phyloP scores from a whole-genome alignment of 2,113 vertebrate genomes.

The Corvus hawaiiensis region DNA sequence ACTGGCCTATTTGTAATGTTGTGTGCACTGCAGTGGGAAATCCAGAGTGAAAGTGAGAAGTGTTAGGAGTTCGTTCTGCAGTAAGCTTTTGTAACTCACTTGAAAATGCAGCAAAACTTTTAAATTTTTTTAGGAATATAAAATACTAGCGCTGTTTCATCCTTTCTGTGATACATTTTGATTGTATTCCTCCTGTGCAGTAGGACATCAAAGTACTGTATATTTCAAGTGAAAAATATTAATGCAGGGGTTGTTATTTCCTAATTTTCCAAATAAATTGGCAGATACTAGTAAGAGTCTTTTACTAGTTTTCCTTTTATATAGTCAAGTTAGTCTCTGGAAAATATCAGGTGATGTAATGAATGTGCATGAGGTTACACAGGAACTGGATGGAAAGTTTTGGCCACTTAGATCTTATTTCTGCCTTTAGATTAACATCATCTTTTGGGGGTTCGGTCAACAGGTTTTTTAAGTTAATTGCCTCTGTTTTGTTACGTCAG shows the following conservation, averaged over 20 bases:
- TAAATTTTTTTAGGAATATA: not conserved
- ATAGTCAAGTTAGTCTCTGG: not conserved
- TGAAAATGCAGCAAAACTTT: not conserved
- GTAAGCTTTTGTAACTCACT: not conserved
- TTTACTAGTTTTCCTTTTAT: not conserved
- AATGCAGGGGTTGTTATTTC: rapidly evolving
- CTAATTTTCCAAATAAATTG: not conserved
- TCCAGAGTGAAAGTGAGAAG: not conserved
- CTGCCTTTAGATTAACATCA: not conserved
- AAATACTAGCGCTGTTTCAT: not conserved
- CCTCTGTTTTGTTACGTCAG: not conserved
- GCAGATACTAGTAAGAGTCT: not conserved
- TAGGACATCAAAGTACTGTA: not conserved
- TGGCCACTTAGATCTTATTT: not conserved
- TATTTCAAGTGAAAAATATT: not conserved
- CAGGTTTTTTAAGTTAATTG: not conserved
- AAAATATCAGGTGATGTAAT: not conserved
- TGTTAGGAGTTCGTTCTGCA: not conserved
- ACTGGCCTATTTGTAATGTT: not conserved
- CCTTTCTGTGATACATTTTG: not conserved
- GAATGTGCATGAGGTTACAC: not conserved
- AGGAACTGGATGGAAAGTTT: not conserved
- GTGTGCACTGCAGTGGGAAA: not conserved
- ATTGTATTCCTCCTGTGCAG: not conserved
- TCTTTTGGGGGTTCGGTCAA: not conserved